These are phyloP conservation scores for Tokudaia tokunoshimensis DNA, from an alignment of 2,797 vertebrate species.

Conservation along the genomic window DNA sequence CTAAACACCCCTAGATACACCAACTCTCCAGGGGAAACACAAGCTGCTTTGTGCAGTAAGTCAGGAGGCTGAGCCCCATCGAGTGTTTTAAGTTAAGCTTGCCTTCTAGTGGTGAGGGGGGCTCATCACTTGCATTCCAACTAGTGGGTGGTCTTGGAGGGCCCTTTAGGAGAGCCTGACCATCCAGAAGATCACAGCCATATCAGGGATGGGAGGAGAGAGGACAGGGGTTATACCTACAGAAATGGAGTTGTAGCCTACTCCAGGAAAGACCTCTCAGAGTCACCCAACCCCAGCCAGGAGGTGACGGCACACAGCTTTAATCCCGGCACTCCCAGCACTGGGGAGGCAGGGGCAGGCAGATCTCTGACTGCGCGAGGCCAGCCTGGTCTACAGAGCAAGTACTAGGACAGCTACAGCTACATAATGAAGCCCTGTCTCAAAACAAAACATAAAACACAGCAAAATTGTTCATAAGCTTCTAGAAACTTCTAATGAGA, in stretches of 20 bases:
- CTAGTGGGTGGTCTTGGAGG: background rate
- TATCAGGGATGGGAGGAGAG: background rate
- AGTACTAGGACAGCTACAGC: background rate
- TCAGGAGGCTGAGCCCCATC: background rate
- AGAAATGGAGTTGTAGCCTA: background rate
- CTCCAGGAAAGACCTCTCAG: background rate
- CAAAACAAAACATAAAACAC: background rate
- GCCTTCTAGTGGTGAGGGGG: background rate
- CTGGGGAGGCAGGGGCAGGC: background rate
- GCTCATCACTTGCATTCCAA: background rate
- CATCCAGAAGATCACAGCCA: too few relatives aligned
- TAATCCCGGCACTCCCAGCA: background rate
- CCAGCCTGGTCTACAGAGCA: background rate
- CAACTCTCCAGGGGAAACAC: background rate
- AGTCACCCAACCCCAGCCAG: background rate
- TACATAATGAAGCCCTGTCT: background rate
- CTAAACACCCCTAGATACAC: background rate
- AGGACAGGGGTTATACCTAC: background rate
- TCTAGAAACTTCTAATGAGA: background rate
- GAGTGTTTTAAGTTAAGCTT: background rate
- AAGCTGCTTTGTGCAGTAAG: background rate
- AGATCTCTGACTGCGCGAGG: background rate
- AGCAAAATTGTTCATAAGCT: background rate
- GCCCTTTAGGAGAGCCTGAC: background rate
- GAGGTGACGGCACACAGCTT: background rate